Evolutionary conservation across 2,797 vertebrate species (phyloP).

Genomic region (Tamandua tetradactyla): DNA sequence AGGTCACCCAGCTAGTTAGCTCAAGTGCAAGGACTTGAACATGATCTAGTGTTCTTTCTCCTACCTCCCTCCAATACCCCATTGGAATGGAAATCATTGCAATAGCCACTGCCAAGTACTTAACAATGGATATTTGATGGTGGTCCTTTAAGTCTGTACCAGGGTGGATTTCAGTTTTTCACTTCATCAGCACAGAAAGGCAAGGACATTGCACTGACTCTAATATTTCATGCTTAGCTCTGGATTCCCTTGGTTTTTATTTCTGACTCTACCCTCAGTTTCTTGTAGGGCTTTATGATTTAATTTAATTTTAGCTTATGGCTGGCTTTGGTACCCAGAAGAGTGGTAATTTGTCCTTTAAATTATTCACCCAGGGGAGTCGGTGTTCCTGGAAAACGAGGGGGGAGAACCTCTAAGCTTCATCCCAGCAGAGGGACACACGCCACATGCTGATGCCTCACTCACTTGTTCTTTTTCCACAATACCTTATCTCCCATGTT

Average conservation of each 20-base stretch:
- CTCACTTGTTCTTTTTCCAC: constrained; percentile 49
- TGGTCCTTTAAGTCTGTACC: constrained; percentile 63
- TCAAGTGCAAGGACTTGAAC: constrained; percentile 45
- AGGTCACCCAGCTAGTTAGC: constrained; percentile 65
- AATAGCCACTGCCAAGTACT: constrained; percentile 63
- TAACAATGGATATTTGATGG: constrained; percentile 72
- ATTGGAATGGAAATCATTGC: constrained; percentile 68
- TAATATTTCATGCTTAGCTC: constrained; percentile 79
- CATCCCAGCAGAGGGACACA: constrained; percentile 49
- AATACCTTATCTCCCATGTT: constrained; percentile 71
- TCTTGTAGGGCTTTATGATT: constrained; percentile 75
- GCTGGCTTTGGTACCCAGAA: constrained; percentile 75
- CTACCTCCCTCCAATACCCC: constrained; percentile 45
- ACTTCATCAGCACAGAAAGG: constrained; percentile 74
- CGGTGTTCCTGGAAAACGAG: constrained; percentile 65
- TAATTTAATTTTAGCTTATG: constrained; percentile 77
- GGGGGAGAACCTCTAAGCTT: constrained; percentile 51
- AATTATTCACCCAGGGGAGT: constrained; percentile 76
- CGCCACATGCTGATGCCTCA: constrained; percentile 63
- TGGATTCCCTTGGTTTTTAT: constrained; percentile 73
- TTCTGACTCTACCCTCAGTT: constrained; percentile 72
- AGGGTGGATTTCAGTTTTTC: constrained; percentile 65
- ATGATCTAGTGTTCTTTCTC: constrained; percentile 51
- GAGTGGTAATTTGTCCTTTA: constrained; percentile 77
- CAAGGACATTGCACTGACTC: constrained; percentile 72